Evolutionary conservation across 1,140 invertebrate genomes (phyloP), one percentile per base, ranked within the genome.

Genomic region (Helicoverpa zea): DNA sequence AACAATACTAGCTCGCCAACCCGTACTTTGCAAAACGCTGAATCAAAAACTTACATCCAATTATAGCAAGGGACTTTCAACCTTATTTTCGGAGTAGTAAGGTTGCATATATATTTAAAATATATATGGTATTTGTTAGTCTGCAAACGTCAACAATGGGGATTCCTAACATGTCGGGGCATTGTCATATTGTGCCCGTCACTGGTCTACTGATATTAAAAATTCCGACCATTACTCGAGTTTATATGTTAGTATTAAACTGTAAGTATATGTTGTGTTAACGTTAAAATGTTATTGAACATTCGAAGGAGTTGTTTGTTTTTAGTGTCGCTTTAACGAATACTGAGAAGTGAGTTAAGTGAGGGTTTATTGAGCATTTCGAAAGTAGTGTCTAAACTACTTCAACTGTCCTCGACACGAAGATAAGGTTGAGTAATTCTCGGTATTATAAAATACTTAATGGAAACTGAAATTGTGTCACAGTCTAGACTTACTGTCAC

Each of bases 171-270:
- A 81, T 83, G 82, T 79, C 66, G 52, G 51, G 16, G 78, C 72
- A 82, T 86, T 86, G 84, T 84, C 79, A 83, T 84, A 82, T 75
- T 75, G 68, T 81, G 64, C 70, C 49, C 47, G 63, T 64, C 59
- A 77, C 78, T 74, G 49, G 75, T 83, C 77, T 83, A 79, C 82
- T 82, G 85, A 89, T 91, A 86, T 91, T 91, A 89, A 91, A 89
- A 89, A 89, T 89, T 89, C 89, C 88, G 84, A 78, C 80, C 79
- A 63, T 77, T 64, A 77, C 30, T 56, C 59, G 54, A 79, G 68
- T 76, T 79, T 80, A 83, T 63, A 77, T 75, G 66, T 74, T 74
- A 63, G 77, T 82, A 84, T 82, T 82, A 79, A 82, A 79, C 76
- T 79, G 76, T 59, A 29, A 29, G 23, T 43, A 35, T 63, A 43